Base-by-base conservation (phyloP, 2,888 invertebrate genomes). In the Apamea monoglypha region DNA sequence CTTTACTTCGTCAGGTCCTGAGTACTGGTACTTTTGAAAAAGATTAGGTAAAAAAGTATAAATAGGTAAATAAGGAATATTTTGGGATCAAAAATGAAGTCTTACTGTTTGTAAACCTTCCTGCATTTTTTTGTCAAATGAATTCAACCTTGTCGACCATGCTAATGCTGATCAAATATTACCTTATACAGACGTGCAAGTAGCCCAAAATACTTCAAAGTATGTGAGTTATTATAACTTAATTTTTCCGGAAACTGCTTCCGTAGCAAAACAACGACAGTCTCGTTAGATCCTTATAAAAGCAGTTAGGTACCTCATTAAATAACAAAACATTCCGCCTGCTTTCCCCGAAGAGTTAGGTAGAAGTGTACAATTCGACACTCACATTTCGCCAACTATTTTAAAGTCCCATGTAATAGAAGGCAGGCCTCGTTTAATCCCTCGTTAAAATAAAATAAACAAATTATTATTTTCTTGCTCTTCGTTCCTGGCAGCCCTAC, bases 401-500 rank as follows among this genome's bases (percentile, higher is more conserved):
- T 12, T 36, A 8, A 5, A 12, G 5, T 32, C 21, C 10, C 21
- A 36, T 64, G 21, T 25, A 36, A 36, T 18, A 32, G 8, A 1
- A 8, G 63, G 4, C 21, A 63, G 6, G 32, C 4, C 3, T 63
- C 21, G 5, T 63, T 64, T 36, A 36, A 36, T 36, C 21, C 21
- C 10, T 21, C 1, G 25, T 12, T 32, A 21, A 21, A 29, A 29
- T n/a, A 29, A 16, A 18, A 21, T 21, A 21, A 36, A 2, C 36
- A 12, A 36, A 5, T 12, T 12, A 1, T 36, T 18, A 12, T 36
- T 56, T 21, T 36, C 36, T 63, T 4, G 18, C 5, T 6, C 0
- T 18, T 36, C 18, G 12, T 63, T 36, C 3, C 16, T 61, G 76
- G 0, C 88, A 86, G 21, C 86, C 86, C 86, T 86, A 32, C 6